A percentile compares a stretch with the other conserved stretches of the same genome.
phyloP scores from a whole-genome alignment of 2,113 vertebrate genomes.

The Caracal caracal region DNA sequence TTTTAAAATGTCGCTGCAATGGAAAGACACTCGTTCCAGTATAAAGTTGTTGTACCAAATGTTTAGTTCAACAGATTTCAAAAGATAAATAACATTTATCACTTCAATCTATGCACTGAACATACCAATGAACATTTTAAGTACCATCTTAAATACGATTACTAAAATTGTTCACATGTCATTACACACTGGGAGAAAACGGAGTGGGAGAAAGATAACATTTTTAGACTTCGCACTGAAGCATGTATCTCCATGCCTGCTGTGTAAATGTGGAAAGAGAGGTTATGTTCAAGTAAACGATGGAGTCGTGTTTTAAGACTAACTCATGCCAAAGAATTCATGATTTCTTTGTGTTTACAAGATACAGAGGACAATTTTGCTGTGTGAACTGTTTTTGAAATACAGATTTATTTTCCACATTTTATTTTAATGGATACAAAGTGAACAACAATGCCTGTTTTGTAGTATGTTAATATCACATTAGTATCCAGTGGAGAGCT shows the following conservation, averaged over 20 bases:
- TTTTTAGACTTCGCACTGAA: not conserved
- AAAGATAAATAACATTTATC: not conserved
- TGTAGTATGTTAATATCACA: not conserved
- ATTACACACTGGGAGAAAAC: not conserved
- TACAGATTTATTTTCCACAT: not conserved
- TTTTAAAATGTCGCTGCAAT: not conserved
- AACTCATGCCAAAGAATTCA: not conserved
- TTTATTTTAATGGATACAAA: not conserved
- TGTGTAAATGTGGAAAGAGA: not conserved
- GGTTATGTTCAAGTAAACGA: not conserved
- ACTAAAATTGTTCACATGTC: not conserved
- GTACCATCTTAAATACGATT: not conserved
- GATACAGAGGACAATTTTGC: not conserved
- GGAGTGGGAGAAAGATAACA: not conserved
- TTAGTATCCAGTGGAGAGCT: not conserved
- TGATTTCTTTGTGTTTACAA: not conserved
- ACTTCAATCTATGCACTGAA: not conserved
- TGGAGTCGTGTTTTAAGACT: not conserved
- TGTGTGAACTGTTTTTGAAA: not conserved
- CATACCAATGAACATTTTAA: not conserved
- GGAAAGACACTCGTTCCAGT: not conserved
- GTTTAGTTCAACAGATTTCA: not conserved
- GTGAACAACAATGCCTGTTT: not conserved
- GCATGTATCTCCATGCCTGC: not conserved
- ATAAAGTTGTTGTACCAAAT: not conserved